Evolutionary conservation across 2,888 invertebrate species (phyloP), one percentile per base, ranked within the genome.

Genomic region (Dione juno): DNA sequence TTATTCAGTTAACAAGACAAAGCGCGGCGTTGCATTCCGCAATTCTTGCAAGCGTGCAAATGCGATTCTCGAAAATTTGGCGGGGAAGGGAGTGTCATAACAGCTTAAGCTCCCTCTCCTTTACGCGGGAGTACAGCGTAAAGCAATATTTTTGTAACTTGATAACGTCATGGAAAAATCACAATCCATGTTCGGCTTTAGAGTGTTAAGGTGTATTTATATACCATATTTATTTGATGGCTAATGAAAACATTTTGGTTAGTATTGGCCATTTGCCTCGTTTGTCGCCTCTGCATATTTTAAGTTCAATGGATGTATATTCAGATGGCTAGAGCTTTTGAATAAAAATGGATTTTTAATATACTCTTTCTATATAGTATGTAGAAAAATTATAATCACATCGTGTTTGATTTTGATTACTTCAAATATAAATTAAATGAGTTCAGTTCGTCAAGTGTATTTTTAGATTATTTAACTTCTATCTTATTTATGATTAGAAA

Each of bases 231-330:
- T 81, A 77, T 78, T 72, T 73, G 70, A 59, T 77, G 78, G 81
- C 78, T 76, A 70, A 75, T 72, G 70, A 79, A 79, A 77, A 80
- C 77, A 78, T 67, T 74, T 74, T 76, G 67, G 79, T 87, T 85
- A 77, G 69, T 81, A 77, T 87, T 88, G 87, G 85, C 85, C 66
- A 40, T 8, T 14, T 75, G 77, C 77, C 77, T 74, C 64, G 65
- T 71, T 74, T 69, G 67, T 71, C 71, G 58, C 69, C 71, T 69
- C 70, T 73, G 52, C 66, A 70, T 72, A 59, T 67, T 64, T 59
- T 58, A 63, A 57, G 54, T 66, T 68, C 72, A 69, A 58, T 53
- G 66, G 71, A 61, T 76, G 71, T 76, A 76, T 77, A 71, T 58
- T 69, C 76, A 79, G 73, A 74, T 76, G 78, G 66, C 13, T 54